Percentiles rank a stretch among this genome's conserved stretches.
Evolutionary conservation across 2,888 invertebrate species (phyloP).

Genomic region (Falcaria lacertinaria): DNA sequence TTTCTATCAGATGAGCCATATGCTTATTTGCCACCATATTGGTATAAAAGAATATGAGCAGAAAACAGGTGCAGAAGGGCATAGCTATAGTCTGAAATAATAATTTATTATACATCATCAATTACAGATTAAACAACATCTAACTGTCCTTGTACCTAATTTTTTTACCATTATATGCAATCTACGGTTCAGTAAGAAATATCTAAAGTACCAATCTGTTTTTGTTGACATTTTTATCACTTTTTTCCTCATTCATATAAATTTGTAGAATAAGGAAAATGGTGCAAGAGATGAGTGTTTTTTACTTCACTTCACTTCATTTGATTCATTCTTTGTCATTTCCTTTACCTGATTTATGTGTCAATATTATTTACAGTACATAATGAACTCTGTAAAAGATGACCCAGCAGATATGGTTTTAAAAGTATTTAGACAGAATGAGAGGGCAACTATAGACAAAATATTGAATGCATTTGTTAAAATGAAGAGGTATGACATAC

Average conservation of each 20-base stretch:
- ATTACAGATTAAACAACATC: no score
- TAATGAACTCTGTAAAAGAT: conserved; percentile 72
- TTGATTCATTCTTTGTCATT: not conserved
- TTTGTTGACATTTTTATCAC: not conserved
- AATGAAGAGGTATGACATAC: conserved; percentile 73
- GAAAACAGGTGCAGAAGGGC: no score
- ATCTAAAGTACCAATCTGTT: no score
- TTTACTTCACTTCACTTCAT: not conserved
- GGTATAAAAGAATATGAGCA: no score
- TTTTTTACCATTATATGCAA: no score
- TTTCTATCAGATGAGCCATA: no score
- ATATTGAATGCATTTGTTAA: conserved; percentile 67
- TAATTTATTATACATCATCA: no score
- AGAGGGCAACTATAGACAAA: conserved; percentile 75
- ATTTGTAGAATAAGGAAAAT: not conserved
- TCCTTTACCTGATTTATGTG: not conserved
- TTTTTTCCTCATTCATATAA: not conserved
- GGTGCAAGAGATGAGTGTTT: not conserved
- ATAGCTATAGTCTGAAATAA: no score
- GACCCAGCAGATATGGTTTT: conserved; percentile 77
- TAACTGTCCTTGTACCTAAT: no score
- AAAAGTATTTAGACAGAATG: conserved; percentile 72
- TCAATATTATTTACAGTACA: conserved; percentile 50
- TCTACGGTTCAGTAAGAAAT: no score
- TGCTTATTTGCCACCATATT: no score